Percentiles rank a stretch among this genome's conserved stretches.
Evolutionary conservation across 2,113 vertebrate genomes (phyloP).

Genomic region (Oophaga pumilio): DNA sequence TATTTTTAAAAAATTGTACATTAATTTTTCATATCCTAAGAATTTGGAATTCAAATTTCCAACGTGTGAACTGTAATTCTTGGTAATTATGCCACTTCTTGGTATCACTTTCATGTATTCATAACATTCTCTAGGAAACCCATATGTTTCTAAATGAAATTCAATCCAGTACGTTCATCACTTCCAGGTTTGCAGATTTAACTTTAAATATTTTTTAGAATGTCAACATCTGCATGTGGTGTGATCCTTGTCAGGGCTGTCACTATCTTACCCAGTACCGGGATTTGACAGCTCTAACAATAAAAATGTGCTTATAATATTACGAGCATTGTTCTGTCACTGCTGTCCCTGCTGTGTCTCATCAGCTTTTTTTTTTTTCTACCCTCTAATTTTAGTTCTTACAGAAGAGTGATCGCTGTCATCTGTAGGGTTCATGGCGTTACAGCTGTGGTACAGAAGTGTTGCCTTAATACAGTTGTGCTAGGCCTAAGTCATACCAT

Average conservation of each 20-base stretch:
- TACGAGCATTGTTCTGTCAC: neutral
- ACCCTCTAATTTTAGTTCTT: neutral
- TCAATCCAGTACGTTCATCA: neutral
- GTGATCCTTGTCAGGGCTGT: constrained; percentile 15
- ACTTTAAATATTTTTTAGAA: constrained; percentile 14
- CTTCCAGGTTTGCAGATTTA: neutral
- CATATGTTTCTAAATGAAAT: constrained; percentile 26
- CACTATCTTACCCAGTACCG: constrained; percentile 8
- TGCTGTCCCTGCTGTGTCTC: constrained; percentile 5
- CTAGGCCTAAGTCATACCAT: neutral
- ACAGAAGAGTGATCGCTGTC: neutral
- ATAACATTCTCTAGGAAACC: constrained; percentile 12
- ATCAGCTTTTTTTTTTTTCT: neutral
- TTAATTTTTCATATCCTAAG: neutral
- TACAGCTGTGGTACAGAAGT: neutral
- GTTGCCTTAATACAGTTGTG: neutral
- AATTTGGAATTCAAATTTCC: neutral
- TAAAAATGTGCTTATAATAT: constrained; percentile 12
- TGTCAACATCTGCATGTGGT: constrained; percentile 38
- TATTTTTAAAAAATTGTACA: neutral
- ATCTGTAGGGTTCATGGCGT: neutral
- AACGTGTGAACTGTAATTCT: neutral
- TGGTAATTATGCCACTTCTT: neutral
- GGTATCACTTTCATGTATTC: constrained; percentile 26
- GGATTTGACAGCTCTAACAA: constrained; percentile 22